These are phyloP conservation scores for Asarcornis scutulata DNA, from an alignment of 2,113 vertebrate species.

Conservation along the genomic window DNA sequence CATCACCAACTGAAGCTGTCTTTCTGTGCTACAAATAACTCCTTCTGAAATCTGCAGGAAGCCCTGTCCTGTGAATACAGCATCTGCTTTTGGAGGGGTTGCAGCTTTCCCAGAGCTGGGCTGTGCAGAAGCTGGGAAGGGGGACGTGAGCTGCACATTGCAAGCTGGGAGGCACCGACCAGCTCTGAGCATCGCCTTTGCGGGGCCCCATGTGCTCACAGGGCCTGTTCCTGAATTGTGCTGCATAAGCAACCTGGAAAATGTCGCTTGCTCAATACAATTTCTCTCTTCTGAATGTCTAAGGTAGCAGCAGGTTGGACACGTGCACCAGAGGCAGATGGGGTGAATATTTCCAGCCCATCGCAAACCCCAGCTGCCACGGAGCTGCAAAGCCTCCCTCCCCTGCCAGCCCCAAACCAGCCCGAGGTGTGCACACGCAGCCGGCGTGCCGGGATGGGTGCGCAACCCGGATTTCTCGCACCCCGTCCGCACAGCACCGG, in stretches of 20 bases:
- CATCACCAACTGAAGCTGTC: accelerated
- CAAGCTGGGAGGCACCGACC: not conserved
- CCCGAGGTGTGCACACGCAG: accelerated
- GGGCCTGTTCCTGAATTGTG: not conserved
- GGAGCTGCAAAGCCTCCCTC: not conserved
- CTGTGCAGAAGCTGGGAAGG: not conserved
- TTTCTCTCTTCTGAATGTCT: not conserved
- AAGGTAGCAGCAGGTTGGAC: not conserved
- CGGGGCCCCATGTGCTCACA: not conserved
- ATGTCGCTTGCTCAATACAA: not conserved
- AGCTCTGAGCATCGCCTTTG: not conserved
- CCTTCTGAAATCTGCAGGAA: not conserved
- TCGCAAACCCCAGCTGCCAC: not conserved
- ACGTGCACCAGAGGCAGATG: accelerated
- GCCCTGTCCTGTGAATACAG: not conserved
- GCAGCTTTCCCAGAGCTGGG: accelerated
- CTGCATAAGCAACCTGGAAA: not conserved
- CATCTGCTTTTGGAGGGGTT: not conserved
- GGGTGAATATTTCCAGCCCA: accelerated
- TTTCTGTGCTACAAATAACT: not conserved
- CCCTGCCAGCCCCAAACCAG: accelerated
- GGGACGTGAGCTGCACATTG: accelerated
- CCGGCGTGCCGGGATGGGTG: accelerated
- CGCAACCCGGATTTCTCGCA: accelerated
- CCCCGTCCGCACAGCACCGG: accelerated